These are phyloP conservation scores for Charanyca ferruginea DNA, from an alignment of 2,888 invertebrate genomes.

Conservation along the genomic window DNA sequence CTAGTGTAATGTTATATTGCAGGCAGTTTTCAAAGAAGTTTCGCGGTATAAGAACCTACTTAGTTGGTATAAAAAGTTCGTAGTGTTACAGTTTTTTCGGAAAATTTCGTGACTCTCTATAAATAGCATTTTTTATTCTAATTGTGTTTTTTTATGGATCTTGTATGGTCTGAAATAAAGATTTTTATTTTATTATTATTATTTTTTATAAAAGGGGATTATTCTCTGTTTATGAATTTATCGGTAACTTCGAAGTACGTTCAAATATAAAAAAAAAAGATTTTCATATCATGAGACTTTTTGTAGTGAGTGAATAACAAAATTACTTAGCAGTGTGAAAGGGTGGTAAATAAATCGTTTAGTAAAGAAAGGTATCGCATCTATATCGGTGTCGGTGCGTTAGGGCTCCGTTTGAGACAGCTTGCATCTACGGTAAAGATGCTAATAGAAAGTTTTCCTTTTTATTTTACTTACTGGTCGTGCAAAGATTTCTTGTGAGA, in stretches of 20 bases:
- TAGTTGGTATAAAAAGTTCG: background rate
- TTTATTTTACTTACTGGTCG: background rate
- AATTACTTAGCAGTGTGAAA: background rate
- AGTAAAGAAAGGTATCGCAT: background rate
- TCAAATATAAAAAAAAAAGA: no score
- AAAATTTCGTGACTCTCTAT: background rate
- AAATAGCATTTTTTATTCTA: no score
- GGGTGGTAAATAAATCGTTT: background rate
- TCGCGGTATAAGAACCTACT: no score
- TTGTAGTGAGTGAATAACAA: no score
- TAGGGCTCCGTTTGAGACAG: background rate
- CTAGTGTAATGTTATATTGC: background rate
- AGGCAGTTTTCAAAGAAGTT: background rate
- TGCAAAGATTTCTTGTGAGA: background rate
- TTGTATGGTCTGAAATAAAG: no score
- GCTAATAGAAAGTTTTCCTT: slow-evolving; percentile 20
- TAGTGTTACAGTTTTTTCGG: background rate
- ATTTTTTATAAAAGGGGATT: background rate
- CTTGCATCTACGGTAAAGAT: background rate
- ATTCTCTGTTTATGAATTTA: background rate
- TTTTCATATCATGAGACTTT: no score
- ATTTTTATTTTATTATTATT: no score
- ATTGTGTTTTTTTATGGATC: no score
- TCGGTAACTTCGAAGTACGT: background rate
- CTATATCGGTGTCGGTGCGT: background rate